phyloP scores from a whole-genome alignment of 2,888 invertebrate genomes.

The Tinea trinotella region DNA sequence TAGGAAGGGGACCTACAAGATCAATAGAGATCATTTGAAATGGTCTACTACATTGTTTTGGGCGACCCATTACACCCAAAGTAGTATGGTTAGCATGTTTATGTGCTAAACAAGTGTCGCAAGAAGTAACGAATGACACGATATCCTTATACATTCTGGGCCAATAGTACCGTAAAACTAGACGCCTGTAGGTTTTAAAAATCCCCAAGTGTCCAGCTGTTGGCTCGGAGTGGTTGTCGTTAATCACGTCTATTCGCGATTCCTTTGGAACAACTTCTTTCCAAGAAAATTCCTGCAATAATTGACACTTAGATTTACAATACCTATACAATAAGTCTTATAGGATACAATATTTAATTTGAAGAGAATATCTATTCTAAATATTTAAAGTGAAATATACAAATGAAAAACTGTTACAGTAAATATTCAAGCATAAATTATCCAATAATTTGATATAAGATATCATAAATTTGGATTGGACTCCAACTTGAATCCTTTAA shows the following conservation, averaged over 20 bases:
- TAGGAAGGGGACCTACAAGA: constrained; percentile 25
- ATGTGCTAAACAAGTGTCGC: constrained; percentile 23
- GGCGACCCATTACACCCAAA: constrained; percentile 26
- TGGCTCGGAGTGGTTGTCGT: constrained; percentile 22
- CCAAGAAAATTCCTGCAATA: constrained; percentile 24
- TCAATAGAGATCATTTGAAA: constrained; percentile 24
- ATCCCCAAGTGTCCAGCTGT: constrained; percentile 25
- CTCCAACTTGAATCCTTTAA: too few relatives aligned
- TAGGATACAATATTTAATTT: too few relatives aligned
- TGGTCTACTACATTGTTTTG: constrained; percentile 25
- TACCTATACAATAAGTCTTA: not conserved
- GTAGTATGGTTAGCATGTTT: constrained; percentile 22
- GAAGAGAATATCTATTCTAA: too few relatives aligned
- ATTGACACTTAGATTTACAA: constrained; percentile 18
- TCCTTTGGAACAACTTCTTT: constrained; percentile 25
- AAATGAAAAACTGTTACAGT: too few relatives aligned
- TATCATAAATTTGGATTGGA: too few relatives aligned
- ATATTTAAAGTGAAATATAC: too few relatives aligned
- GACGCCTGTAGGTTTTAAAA: constrained; percentile 26
- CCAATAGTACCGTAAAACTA: constrained; percentile 25
- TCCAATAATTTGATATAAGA: too few relatives aligned
- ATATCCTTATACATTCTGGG: constrained; percentile 25
- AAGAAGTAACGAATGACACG: constrained; percentile 19
- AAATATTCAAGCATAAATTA: too few relatives aligned
- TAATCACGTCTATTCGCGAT: constrained; percentile 14